Conservation (phyloP, 2,113 vertebrate genomes). For the Macrotis lagotis region DNA sequence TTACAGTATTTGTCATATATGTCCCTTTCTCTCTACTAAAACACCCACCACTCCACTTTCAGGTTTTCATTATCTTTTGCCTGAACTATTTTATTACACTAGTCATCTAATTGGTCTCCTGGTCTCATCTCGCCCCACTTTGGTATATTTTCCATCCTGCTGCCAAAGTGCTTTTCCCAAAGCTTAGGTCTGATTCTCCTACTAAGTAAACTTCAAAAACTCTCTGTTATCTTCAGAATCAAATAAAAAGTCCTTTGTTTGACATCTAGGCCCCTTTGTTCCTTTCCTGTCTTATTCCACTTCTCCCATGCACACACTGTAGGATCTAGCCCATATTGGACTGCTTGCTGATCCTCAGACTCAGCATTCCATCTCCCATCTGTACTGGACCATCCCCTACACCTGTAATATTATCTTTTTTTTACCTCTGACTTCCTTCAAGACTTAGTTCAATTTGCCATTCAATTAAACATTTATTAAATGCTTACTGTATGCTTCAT, state of each 20-base stretch:
- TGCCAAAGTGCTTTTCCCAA: not conserved
- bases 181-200: not conserved
- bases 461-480: not conserved
- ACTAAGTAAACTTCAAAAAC: not conserved
- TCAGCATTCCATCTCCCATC: not conserved
- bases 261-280: not conserved
- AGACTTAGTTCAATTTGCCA: not conserved
- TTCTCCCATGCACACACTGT: not conserved
- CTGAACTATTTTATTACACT: not conserved
- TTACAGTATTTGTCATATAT: not conserved
- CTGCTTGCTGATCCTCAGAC: not conserved
- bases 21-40: not conserved
- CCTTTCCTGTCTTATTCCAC: not conserved
- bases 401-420: no score
- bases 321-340: not conserved
- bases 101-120: not conserved
- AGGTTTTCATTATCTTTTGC: not conserved
- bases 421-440: not conserved
- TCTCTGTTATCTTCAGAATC: not conserved
- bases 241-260: not conserved
- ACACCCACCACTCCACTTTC: not conserved
- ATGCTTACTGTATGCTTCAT: not conserved
- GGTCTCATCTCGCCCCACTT: not conserved
- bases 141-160: not conserved
- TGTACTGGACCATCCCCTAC: no score